Base-by-base conservation (phyloP, 2,888 invertebrate species). In the Xestobium rufovillosum region DNA sequence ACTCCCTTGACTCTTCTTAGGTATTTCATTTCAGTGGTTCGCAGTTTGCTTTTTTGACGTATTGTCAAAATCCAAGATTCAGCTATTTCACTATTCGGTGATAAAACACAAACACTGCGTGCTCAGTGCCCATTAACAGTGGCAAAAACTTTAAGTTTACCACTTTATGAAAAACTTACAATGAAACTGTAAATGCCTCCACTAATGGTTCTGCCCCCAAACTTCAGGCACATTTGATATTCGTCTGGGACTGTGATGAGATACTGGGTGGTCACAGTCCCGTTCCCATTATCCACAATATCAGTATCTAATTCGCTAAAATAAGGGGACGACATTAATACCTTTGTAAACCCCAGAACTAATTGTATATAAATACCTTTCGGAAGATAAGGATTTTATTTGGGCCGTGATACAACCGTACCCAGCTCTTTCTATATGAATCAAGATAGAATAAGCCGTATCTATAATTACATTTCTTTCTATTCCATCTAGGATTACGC, bases 191-290 rank as follows among this genome's bases (percentile, higher is more conserved):
- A 83, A 61, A 81, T 75, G 49, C 83, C 83, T 49, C 80, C 80
- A 14, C 82, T 82, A 48, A 83, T 74, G n/a, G 80, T 76, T 63
- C 83, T 81, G 37, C 89, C 89, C 47, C 89, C 89, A 62, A 86
- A 90, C 64, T 88, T 87, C 50, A 89, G 80, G 60, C 79, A 84
- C 51, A 89, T 75, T 8, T 83, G 83, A 61, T 91, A 90, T 49
- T 87, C 85, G 3, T 89, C 86, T 8, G 78, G 80, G 60, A 86
- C 83, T 44, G 76, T 77, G 12, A 84, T 72, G 6, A 78, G 75
- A 61, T 85, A 83, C 59, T 76, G 81, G 47, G 85, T 77, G 53
- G 76, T 84, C 55, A 87, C 86, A 27, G 87, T 85, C 29, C 89
- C 90, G 65, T 91, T 89, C 12, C 75, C 74, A 55, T 89, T 88